These are phyloP conservation scores for Maconellicoccus hirsutus DNA, from an alignment of 1,140 invertebrate genomes.

Conservation along the genomic window DNA sequence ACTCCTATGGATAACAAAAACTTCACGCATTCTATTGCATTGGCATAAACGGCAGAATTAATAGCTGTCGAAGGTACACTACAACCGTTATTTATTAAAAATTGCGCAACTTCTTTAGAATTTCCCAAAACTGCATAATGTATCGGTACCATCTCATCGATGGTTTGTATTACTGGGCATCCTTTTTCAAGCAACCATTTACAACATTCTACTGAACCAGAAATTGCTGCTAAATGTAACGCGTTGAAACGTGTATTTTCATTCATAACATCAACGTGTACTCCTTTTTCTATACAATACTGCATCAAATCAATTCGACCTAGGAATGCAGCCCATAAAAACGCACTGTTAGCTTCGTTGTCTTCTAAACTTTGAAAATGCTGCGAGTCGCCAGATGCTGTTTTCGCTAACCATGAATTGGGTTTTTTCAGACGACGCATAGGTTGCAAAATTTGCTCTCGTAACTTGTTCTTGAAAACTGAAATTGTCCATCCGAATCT, in stretches of 20 bases:
- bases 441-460: not conserved
- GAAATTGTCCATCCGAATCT: not conserved
- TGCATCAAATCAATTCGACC: slow-evolving; percentile 50
- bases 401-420: too few relatives aligned
- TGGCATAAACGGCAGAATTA: slow-evolving; percentile 61
- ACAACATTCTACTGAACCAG: slow-evolving; percentile 46
- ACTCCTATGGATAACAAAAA: slow-evolving; percentile 55
- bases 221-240: slow-evolving; percentile 59
- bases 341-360: slow-evolving; percentile 36
- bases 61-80: slow-evolving; percentile 55
- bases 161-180: slow-evolving; percentile 12
- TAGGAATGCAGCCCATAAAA: slow-evolving; percentile 56
- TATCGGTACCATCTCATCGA: slow-evolving; percentile 50
- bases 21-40: slow-evolving; percentile 56
- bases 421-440: not conserved
- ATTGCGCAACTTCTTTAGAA: slow-evolving; percentile 53
- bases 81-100: slow-evolving; percentile 49
- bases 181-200: slow-evolving; percentile 52
- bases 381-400: not conserved
- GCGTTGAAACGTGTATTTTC: slow-evolving; percentile 53
- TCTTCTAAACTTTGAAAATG: not conserved
- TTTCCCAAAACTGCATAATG: slow-evolving; percentile 72
- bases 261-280: slow-evolving; percentile 52
- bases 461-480: not conserved
- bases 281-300: slow-evolving; percentile 45